A percentile compares a stretch with the other conserved stretches of the same genome.
These are phyloP conservation scores for Latheticus oryzae DNA, from an alignment of 2,888 invertebrate genomes.

Conservation along the genomic window DNA sequence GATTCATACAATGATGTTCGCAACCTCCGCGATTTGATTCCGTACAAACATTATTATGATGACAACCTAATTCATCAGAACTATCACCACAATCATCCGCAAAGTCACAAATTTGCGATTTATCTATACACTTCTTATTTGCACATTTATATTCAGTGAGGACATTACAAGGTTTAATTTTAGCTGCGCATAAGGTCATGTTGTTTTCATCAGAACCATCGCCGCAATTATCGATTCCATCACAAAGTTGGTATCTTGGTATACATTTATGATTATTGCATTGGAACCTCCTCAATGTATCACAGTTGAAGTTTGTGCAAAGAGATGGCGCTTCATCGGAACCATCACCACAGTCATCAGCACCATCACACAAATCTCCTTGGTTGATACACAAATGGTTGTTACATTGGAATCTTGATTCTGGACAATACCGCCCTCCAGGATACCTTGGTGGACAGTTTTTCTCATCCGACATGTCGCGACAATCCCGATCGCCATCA, in stretches of 20 bases:
- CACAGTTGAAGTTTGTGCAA: conserved; percentile 88
- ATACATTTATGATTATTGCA: conserved; percentile 91
- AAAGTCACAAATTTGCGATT: conserved; percentile 85
- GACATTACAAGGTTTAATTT: conserved; percentile 80
- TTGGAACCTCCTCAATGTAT: conserved; percentile 85
- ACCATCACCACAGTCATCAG: conserved; percentile 92
- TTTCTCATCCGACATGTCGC: conserved; percentile 90
- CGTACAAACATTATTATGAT: conserved; percentile 73
- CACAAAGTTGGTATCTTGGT: conserved; percentile 83
- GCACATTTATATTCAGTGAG: conserved; percentile 88
- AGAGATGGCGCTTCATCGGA: conserved; percentile 86
- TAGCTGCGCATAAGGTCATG: conserved; percentile 86
- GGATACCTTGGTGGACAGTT: conserved; percentile 91
- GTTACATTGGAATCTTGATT: conserved; percentile 89
- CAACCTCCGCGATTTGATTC: conserved; percentile 81
- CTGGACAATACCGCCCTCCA: conserved; percentile 88
- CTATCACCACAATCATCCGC: conserved; percentile 92
- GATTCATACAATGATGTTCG: conserved; percentile 90
- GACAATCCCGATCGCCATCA: conserved; percentile 90
- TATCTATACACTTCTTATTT: conserved; percentile 86
- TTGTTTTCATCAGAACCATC: conserved; percentile 97
- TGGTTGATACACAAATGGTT: conserved; percentile 93
- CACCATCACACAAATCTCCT: conserved; percentile 91
- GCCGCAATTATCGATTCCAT: conserved; percentile 92
- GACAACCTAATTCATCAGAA: conserved; percentile 92